These are phyloP conservation scores for Plectrocnemia conspersa DNA, from an alignment of 1,140 invertebrate species.

Conservation along the genomic window DNA sequence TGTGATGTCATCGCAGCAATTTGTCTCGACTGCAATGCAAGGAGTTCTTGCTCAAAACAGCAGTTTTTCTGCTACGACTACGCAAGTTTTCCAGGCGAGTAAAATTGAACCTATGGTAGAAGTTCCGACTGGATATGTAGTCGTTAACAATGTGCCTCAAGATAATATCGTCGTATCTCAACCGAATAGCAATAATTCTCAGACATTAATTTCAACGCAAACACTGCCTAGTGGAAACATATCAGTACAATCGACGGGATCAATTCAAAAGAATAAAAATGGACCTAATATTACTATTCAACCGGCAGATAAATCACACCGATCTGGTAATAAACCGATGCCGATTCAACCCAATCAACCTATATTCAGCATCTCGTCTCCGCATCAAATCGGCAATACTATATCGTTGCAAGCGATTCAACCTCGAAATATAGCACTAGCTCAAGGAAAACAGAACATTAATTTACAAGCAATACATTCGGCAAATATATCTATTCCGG, in stretches of 20 bases:
- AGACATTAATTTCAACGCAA: constrained; percentile 45
- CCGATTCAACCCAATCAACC: constrained; percentile 30
- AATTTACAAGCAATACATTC: constrained; percentile 28
- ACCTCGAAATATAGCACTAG: constrained; percentile 24
- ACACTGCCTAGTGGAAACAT: constrained; percentile 32
- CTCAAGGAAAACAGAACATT: constrained; percentile 28
- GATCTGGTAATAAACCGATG: constrained; percentile 25
- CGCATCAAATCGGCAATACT: constrained; percentile 26
- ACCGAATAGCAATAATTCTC: constrained; percentile 38
- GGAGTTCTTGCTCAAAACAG: constrained; percentile 71
- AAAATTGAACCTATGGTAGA: constrained; percentile 76
- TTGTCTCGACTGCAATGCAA: constrained; percentile 69
- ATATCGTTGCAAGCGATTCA: constrained; percentile 28
- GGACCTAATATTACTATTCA: constrained; percentile 50
- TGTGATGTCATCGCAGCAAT: constrained; percentile 78
- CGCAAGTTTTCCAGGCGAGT: constrained; percentile 75
- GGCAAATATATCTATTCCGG: constrained; percentile 22
- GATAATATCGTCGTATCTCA: constrained; percentile 41
- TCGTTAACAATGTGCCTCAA: constrained; percentile 59
- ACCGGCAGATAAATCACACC: constrained; percentile 44
- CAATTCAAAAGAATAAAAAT: constrained; percentile 41
- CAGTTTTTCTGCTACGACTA: constrained; percentile 74
- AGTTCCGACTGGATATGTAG: constrained; percentile 64
- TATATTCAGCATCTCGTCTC: constrained; percentile 29
- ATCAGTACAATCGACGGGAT: constrained; percentile 39